A percentile compares a stretch with the other conserved stretches of the same genome.
These are phyloP conservation scores for Anneissia japonica DNA, from an alignment of 35 echinoderm and acorn worm genomes.

Conservation along the genomic window DNA sequence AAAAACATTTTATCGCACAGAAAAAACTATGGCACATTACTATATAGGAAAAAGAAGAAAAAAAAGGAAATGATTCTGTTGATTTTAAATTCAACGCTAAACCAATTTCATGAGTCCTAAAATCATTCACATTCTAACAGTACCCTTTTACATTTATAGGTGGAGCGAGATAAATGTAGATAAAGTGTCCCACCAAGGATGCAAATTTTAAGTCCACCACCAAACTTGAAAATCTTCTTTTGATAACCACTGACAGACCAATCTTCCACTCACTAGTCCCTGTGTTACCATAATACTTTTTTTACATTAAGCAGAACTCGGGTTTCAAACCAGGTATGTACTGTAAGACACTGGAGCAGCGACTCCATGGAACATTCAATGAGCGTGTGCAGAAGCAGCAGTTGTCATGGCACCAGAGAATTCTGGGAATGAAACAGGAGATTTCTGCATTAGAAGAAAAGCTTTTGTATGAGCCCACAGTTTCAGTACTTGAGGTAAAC, in stretches of 20 bases:
- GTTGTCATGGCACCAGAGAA: neutral
- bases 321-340: slow-evolving; percentile 13
- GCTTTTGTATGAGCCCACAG: neutral
- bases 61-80: no score
- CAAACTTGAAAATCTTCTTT: neutral
- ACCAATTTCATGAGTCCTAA: no score
- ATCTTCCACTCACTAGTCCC: neutral
- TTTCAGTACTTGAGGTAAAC: neutral
- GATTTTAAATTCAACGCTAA: no score
- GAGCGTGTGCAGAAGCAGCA: slow-evolving; percentile 26
- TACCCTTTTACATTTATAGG: no score
- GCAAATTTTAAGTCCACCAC: neutral
- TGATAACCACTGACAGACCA: neutral
- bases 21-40: no score
- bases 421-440: neutral
- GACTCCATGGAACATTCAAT: slow-evolving; percentile 28
- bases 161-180: neutral
- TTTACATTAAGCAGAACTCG: neutral
- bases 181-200: no score
- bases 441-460: neutral
- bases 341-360: slow-evolving; percentile 10
- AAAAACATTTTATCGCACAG: no score
- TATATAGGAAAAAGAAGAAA: no score
- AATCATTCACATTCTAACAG: no score
- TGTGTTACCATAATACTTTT: neutral